A percentile compares a stretch with the other conserved stretches of the same genome.
Conservation (phyloP, 2,797 vertebrate species). For the Cynopterus sphinx region DNA sequence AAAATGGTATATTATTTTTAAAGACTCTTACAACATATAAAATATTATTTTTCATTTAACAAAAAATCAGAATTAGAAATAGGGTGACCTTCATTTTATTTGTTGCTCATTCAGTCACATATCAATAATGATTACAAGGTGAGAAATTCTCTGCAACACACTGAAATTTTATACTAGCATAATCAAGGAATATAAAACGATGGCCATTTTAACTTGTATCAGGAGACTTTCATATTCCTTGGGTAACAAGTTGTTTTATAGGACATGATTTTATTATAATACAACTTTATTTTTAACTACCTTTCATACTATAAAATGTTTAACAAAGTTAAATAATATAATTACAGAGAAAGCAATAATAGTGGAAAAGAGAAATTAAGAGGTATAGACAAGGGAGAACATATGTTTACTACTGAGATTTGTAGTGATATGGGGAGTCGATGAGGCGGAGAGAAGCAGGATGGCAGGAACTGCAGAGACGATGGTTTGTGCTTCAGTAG, state of each 20-base stretch:
- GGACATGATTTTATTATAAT: slow-evolving; percentile 62
- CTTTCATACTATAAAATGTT: slow-evolving; percentile 65
- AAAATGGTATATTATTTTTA: slow-evolving; percentile 24
- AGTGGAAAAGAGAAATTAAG: slow-evolving; percentile 72
- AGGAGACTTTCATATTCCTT: slow-evolving; percentile 46
- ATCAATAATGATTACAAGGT: neutral
- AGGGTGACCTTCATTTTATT: neutral
- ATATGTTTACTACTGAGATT: slow-evolving; percentile 72
- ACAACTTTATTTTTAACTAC: slow-evolving; percentile 67
- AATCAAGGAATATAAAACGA: slow-evolving; percentile 38
- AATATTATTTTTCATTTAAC: neutral
- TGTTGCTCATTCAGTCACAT: slow-evolving; percentile 6
- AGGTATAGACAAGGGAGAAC: slow-evolving; percentile 70
- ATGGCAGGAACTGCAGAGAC: slow-evolving; percentile 58
- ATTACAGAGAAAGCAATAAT: slow-evolving; percentile 67
- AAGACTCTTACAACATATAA: neutral
- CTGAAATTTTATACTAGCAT: neutral
- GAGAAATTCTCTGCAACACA: slow-evolving; percentile 23
- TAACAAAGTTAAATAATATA: slow-evolving; percentile 74
- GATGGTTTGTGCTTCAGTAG: neutral
- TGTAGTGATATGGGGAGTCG: slow-evolving; percentile 66
- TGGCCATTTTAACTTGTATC: slow-evolving; percentile 41
- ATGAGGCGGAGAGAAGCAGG: slow-evolving; percentile 69
- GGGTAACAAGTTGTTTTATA: slow-evolving; percentile 62
- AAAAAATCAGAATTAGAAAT: slow-evolving; percentile 44